Conservation (phyloP, 2,797 vertebrate species). For the Chaunax sp. region DNA sequence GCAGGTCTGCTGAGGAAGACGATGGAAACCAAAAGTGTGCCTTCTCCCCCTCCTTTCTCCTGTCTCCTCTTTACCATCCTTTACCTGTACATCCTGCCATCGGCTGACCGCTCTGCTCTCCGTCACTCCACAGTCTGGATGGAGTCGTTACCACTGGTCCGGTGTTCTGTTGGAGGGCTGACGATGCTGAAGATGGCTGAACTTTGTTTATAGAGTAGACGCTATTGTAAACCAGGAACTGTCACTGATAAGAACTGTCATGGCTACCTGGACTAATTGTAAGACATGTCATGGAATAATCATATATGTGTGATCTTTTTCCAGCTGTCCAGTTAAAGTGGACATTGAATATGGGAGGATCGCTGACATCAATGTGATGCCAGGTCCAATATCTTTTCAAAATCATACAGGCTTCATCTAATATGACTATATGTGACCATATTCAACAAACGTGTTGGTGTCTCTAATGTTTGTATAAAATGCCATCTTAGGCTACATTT, state of each 20-base stretch:
- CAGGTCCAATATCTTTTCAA: neutral
- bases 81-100: constrained; percentile 25
- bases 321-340: constrained; percentile 8
- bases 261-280: neutral
- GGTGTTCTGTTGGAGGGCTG: constrained; percentile 1
- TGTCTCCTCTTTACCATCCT: constrained; percentile 17
- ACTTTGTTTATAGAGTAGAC: constrained; percentile 24
- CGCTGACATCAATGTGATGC: constrained; percentile 1
- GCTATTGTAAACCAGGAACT: constrained; percentile 21
- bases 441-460: constrained; percentile 2
- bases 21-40: constrained; percentile 67
- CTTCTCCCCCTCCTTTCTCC: constrained; percentile 62
- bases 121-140: constrained; percentile 21
- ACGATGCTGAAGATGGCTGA: constrained; percentile 19
- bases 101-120: constrained; percentile 7
- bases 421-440: neutral
- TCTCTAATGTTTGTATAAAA: neutral
- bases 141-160: neutral
- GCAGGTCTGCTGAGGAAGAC: constrained; percentile 83
- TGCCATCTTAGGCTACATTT: neutral
- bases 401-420: neutral
- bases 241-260: constrained; percentile 9
- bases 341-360: neutral
- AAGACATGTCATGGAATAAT: constrained; percentile 3
- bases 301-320: constrained; percentile 6